Base-by-base conservation (phyloP, 2,797 vertebrate species). In the Catharus ustulatus region DNA sequence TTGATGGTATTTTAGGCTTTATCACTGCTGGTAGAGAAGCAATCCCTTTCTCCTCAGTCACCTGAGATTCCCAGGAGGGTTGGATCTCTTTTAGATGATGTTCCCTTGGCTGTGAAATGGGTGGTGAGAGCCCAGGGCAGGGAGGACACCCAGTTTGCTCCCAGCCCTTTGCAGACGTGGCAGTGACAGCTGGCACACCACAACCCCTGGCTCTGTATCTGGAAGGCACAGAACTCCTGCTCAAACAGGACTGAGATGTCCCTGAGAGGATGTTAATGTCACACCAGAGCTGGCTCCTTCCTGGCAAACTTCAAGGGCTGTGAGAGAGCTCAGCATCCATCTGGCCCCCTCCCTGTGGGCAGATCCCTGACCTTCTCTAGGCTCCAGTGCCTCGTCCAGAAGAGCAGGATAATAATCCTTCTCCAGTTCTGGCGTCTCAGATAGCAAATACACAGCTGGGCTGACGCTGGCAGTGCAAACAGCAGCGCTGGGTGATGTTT, bases 341-440 rank as follows among this genome's bases (percentile, higher is more conserved):
- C 87, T 95, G 89, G 91, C 20, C 45, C 10, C 18, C 17, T 91
- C 87, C 63, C 73, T 82, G 30, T 29, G 67, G 89, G 48, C 74
- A 91, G 57, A 22, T 81, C 59, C 26, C 63, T 96, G 94, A 97
- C 94, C 89, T 95, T 92, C 93, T 94, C 66, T 10, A 81, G 76
- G 45, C 75, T 93, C 81, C 76, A 49, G 55, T 36, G 49, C 59
- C 55, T 84, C 24, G 2, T 76, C 79, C 45, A 84, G 79, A 93
- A 75, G 69, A 94, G 42, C 58, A 22, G 84, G 36, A 69, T 36
- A 72, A 64, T 90, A 96, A 94, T 90, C 77, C 71, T 57, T 54
- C 63, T 84, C 63, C 67, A 62, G 55, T 52, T 45, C 74, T 87
- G 66, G 49, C 11, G 2, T 30, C 84, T 69, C 66, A 58, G 38